Conservation (phyloP, 2,888 invertebrate genomes). For the Cheilosia variabilis region DNA sequence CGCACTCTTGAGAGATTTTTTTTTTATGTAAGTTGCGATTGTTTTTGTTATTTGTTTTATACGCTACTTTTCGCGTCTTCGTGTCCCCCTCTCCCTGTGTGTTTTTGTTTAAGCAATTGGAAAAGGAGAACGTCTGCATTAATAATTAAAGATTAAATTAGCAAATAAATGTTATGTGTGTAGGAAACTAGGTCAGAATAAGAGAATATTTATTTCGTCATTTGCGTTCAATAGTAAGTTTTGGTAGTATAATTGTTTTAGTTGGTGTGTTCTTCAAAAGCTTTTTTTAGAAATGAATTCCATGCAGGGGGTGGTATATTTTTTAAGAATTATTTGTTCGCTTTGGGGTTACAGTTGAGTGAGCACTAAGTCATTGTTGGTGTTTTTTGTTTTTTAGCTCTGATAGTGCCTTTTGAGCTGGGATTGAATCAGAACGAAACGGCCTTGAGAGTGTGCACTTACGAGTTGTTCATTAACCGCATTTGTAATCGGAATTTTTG, state of each 20-base stretch:
- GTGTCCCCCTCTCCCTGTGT: slow-evolving; percentile 19
- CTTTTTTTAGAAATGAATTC: slow-evolving; percentile 18
- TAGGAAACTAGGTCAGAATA: slow-evolving; percentile 65
- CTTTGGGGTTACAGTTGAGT: slow-evolving; percentile 53
- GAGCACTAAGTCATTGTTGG: slow-evolving; percentile 42
- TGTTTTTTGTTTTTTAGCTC: not conserved
- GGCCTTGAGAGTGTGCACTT: slow-evolving; percentile 25
- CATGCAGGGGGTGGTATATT: slow-evolving; percentile 2
- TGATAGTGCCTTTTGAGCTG: slow-evolving; percentile 15
- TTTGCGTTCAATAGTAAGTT: not conserved
- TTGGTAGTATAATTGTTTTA: not conserved
- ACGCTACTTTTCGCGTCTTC: not conserved
- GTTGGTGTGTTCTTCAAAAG: not conserved
- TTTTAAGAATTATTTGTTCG: slow-evolving; percentile 10
- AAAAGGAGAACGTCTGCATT: slow-evolving; percentile 75
- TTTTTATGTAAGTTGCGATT: slow-evolving; percentile 15
- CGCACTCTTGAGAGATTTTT: not conserved
- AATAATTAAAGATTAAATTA: slow-evolving; percentile 73
- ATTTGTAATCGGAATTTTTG: slow-evolving; percentile 13
- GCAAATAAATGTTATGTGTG: slow-evolving; percentile 59
- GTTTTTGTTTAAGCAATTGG: slow-evolving; percentile 59
- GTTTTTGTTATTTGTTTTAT: slow-evolving; percentile 51
- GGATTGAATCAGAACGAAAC: slow-evolving; percentile 17
- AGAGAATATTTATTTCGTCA: slow-evolving; percentile 22
- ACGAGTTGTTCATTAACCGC: slow-evolving; percentile 30